A percentile compares a stretch with the other conserved stretches of the same genome.
Evolutionary conservation across 2,888 invertebrate species (phyloP).

Genomic region (Dorcus hopei): DNA sequence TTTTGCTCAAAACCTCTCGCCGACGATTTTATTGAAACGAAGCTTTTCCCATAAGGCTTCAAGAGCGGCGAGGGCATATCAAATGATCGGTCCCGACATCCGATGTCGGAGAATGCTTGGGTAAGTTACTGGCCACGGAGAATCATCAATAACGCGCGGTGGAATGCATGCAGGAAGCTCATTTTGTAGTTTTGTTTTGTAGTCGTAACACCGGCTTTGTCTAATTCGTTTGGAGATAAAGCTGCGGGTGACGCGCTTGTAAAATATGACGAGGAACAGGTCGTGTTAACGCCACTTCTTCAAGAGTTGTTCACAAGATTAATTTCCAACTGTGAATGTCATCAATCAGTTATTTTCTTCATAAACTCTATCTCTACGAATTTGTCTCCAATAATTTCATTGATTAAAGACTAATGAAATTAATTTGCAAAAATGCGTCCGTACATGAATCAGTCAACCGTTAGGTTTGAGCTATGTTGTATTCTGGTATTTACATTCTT

Average conservation of each 20-base stretch:
- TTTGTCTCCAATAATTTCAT: too few relatives aligned
- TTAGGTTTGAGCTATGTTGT: too few relatives aligned
- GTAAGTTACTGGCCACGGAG: not conserved
- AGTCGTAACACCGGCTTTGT: not conserved
- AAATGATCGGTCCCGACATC: not conserved
- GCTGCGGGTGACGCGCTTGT: not conserved
- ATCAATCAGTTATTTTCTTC: not conserved
- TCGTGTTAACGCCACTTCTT: constrained; percentile 1
- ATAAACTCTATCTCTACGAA: too few relatives aligned
- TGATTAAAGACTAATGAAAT: too few relatives aligned
- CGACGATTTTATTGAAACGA: too few relatives aligned
- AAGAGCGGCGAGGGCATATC: not conserved
- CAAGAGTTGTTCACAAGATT: not conserved
- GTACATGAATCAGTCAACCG: too few relatives aligned
- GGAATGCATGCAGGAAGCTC: not conserved
- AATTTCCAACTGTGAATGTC: not conserved
- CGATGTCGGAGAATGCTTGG: not conserved
- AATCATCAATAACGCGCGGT: not conserved
- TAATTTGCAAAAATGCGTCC: too few relatives aligned
- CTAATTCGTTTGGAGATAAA: constrained; percentile 1
- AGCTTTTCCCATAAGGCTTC: not conserved
- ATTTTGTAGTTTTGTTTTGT: not conserved
- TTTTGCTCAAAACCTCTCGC: too few relatives aligned
- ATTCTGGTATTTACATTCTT: too few relatives aligned
- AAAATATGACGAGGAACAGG: constrained; percentile 2